A percentile compares a stretch with the other conserved stretches of the same genome.
These are phyloP conservation scores for Diuraphis noxia DNA, from an alignment of 1,140 invertebrate genomes.

Conservation along the genomic window DNA sequence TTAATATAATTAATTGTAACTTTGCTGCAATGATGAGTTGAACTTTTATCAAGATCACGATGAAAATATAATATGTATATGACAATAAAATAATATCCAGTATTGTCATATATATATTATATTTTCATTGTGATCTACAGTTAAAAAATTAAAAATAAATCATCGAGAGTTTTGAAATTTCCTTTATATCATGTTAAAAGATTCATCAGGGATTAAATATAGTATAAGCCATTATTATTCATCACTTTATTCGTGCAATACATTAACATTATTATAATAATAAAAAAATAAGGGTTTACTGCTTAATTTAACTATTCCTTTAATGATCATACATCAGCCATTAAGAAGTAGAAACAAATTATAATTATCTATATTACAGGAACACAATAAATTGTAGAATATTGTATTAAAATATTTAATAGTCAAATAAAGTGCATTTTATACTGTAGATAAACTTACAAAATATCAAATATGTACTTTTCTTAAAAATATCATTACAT, in stretches of 20 bases:
- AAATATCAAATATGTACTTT: background rate
- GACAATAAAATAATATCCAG: too few species aligned
- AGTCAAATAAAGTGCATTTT: background rate
- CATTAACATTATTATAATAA: background rate
- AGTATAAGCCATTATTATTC: background rate
- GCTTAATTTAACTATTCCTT: background rate
- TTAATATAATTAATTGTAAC: background rate
- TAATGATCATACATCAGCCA: background rate
- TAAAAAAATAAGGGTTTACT: background rate
- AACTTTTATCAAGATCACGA: background rate
- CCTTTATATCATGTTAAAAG: background rate
- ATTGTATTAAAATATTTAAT: background rate
- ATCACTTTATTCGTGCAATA: background rate
- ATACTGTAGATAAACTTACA: background rate
- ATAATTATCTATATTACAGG: background rate
- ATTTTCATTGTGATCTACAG: background rate
- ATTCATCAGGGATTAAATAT: background rate
- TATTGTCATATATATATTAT: background rate
- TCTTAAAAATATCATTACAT: background rate
- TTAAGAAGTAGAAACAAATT: background rate
- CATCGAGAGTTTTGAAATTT: background rate
- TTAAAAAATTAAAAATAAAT: background rate
- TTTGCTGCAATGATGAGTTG: background rate
- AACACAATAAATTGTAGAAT: background rate
- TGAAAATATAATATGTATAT: background rate